These are phyloP conservation scores for Geococcyx californianus DNA, from an alignment of 2,113 vertebrate genomes.

Conservation along the genomic window DNA sequence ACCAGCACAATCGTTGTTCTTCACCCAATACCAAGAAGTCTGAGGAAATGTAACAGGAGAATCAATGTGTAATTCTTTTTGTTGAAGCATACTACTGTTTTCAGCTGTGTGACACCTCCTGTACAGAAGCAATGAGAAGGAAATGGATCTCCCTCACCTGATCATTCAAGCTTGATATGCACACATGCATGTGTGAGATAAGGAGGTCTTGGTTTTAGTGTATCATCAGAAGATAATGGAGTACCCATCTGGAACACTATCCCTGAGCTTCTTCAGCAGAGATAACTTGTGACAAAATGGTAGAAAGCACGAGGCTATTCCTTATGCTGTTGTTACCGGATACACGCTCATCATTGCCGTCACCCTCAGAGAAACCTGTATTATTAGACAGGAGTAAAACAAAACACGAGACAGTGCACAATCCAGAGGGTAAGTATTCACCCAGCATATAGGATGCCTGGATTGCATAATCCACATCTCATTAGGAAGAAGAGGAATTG, in stretches of 20 bases:
- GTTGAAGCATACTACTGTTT: neutral
- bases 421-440: neutral
- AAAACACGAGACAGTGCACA: neutral
- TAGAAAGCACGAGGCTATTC: neutral
- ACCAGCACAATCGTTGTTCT: neutral
- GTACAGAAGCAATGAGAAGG: neutral
- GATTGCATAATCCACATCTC: rapidly evolving
- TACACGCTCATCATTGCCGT: neutral
- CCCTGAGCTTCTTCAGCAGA: neutral
- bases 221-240: neutral
- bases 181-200: neutral
- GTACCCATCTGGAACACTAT: rapidly evolving
- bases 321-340: rapidly evolving
- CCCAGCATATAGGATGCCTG: too few species aligned
- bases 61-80: rapidly evolving
- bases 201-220: neutral
- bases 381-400: neutral
- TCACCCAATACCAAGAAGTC: neutral
- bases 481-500: neutral
- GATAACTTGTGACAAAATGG: neutral
- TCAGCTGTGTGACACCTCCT: neutral
- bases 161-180: neutral
- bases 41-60: neutral
- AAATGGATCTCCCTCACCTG: neutral
- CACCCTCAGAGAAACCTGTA: neutral